Percentiles rank a stretch among this genome's conserved stretches.
phyloP scores from a whole-genome alignment of 2,797 vertebrate species.

The Platyrinchus mystaceus region DNA sequence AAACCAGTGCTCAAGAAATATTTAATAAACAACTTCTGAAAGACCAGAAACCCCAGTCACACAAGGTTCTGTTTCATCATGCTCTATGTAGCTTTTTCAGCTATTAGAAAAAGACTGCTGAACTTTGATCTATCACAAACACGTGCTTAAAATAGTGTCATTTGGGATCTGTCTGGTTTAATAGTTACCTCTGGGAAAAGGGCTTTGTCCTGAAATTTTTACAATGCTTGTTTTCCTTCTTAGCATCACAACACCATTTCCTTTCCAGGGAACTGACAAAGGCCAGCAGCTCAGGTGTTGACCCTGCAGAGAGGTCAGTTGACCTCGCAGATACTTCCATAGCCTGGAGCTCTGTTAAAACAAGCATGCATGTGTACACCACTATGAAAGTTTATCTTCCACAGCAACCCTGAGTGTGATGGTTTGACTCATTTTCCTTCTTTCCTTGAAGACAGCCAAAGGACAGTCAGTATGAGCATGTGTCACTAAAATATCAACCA shows the following conservation, averaged over 20 bases:
- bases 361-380: not conserved
- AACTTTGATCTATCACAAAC: not conserved
- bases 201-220: constrained; percentile 15
- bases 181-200: constrained; percentile 19
- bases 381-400: not conserved
- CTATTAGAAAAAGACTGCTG: not conserved
- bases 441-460: not conserved
- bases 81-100: not conserved
- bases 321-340: not conserved
- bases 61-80: not conserved
- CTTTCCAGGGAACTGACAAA: constrained; percentile 26
- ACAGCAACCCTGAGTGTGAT: not conserved
- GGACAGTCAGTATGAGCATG: rapidly evolving
- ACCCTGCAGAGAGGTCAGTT: not conserved
- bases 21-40: not conserved
- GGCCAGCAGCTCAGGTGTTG: constrained; percentile 19
- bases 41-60: not conserved
- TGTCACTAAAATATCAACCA: rapidly evolving
- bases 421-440: not conserved
- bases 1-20: not conserved
- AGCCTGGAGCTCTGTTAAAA: not conserved
- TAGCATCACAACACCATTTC: not conserved
- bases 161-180: constrained; percentile 3
- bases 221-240: constrained; percentile 31
- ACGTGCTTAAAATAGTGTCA: not conserved